Base-by-base conservation (phyloP, 2,888 invertebrate species). In the Polydesmus complanatus region DNA sequence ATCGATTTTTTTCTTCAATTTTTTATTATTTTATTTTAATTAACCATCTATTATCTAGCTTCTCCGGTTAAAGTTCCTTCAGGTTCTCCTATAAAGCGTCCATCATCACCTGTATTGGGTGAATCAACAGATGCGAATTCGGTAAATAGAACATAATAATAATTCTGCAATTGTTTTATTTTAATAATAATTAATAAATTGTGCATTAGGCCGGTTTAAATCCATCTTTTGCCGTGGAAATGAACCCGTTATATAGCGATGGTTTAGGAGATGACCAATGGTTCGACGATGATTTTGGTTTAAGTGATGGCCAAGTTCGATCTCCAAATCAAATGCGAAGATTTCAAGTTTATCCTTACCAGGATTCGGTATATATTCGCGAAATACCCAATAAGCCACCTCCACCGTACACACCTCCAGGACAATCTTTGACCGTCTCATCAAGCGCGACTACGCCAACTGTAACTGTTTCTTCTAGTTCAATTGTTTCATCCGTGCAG, bases 321-420 rank as follows among this genome's bases (percentile, higher is more conserved):
- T 77, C 73, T 66, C 81, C 68, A 80, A 80, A 71, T 81, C 83
- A 56, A 50, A n/a, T 51, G n/a, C 54, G 48, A n/a, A 22, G 26
- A 26, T 62, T 54, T 56, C 64, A 62, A 50, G 62, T 64, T 19
- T 62, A 64, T 22, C 60, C 60, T 3, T 62, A 53, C 22, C 66
- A 66, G 52, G 61, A 63, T 52, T 81, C 77, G 70, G 74, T 75
- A 66, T 83, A 77, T 70, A 75, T 81, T 52, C 73, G 84, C 54
- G 83, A 83, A 72, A 83, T 85, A 64, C 84, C 85, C 3, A 84
- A 85, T 70, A 85, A 85, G 69, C 84, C 85, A 11, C 85, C 86
- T 1, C 85, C 86, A 0, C 85, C 86, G 0, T 86, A 86, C 72
- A 83, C 82, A 0, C 83, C 84, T 5, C 84, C 83, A 1, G 71